Evolutionary conservation across 2,797 vertebrate species (phyloP), one percentile per base, ranked within the genome.

Genomic region (Megaceryle alcyon): DNA sequence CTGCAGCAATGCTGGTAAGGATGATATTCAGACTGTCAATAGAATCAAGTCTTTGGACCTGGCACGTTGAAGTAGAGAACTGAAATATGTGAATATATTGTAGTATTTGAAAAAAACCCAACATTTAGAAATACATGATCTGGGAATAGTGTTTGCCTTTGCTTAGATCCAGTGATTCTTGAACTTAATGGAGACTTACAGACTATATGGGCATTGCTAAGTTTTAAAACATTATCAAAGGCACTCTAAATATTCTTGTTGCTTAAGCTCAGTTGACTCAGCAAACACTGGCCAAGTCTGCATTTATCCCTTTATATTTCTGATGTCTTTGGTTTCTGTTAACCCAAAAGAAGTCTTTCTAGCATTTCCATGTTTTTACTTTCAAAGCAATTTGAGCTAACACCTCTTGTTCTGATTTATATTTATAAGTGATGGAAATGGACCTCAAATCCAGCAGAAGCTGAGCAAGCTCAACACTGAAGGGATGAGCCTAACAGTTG

Each of bases 171-270:
- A 81, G 12, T 28, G 18, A 78, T 69, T 77, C 64, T 94, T 87
- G 48, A 78, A 78, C 70, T 75, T 83, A 72, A 61, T 84, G 43
- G 22, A 4, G 31, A n/a, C 26, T 90, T 35, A 59, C 20, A 44
- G 35, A 75, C 60, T 73, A 46, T 16, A 20, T 28, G 39, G 14
- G 28, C 48, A 85, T 31, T 80, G 29, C 63, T 77, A 61, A 54
- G n/a, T 86, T 91, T 88, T 78, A 70, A 82, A 91, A 66, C 46
- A 49, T 84, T 83, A 69, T 57, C 46, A 72, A 75, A 82, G 25
- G 31, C 48, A 76, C 96, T 94, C 82, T 82, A 72, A 88, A 90
- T 92, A 76, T 90, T 86, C 77, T 77, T 51, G 46, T 35, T 91
- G 54, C 26, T 92, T 85, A 79, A 93, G 41, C 18, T 92, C 63